Evolutionary conservation across 2,113 vertebrate species (phyloP), one percentile per base, ranked within the genome.

Genomic region (Triplophysa tibetana): DNA sequence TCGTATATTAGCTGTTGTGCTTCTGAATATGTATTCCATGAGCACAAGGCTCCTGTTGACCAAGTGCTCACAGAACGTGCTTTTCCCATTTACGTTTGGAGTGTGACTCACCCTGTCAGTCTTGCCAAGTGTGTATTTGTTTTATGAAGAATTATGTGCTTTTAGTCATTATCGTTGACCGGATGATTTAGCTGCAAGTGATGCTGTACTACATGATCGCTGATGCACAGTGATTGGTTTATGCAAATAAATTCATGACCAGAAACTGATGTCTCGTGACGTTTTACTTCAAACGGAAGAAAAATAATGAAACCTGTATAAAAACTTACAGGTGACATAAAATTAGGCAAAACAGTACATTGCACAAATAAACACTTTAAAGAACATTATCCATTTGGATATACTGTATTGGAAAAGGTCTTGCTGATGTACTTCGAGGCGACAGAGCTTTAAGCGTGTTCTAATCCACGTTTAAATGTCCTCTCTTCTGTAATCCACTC

Each of bases 241-340:
- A 93, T 93, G 91, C 90, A 93, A 94, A 90, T 87, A 82, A 94
- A 91, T 89, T 93, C 86, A 88, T 90, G 89, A 89, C 85, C 85
- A 87, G 82, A 78, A 24, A 66, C 16, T 21, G 21, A 38, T 19
- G n/a, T 69, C 19, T 54, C 38, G 12, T 68, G 26, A 33, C 23
- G 10, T 68, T 82, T 80, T 54, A 0, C 13, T 1, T 29, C 3
- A 50, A 2, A 41, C 6, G 45, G 29, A 24, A 38, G 50, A 70
- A 61, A 43, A 29, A 29, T 29, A 29, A 29, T 52, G 69, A 52
- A 43, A 5, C 4, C 1, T 60, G 33, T 45, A 79, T 58, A 38
- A 50, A 48, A 24, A 6, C 9, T 17, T n/a, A 12, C 45, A 45
- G 8, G 29, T 72, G 19, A 8, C 4, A 14, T 58, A n/a, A 74